Conservation (phyloP, 2,888 invertebrate species). For the Syritta pipiens region DNA sequence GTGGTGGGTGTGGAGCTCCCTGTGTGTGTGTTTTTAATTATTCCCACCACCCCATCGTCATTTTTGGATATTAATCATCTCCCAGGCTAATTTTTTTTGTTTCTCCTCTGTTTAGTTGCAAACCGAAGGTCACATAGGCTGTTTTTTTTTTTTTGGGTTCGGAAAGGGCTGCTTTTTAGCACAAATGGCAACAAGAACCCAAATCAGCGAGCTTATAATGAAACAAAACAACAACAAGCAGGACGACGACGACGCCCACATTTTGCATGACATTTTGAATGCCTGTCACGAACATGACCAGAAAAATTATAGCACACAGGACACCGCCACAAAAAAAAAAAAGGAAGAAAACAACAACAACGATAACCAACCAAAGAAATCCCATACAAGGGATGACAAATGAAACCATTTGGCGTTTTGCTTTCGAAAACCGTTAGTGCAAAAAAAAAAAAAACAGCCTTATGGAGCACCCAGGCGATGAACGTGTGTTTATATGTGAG, state of each 20-base stretch:
- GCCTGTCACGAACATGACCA: slow-evolving; percentile 67
- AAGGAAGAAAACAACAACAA: too few relatives aligned
- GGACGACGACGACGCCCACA: slow-evolving; percentile 42
- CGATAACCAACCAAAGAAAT: slow-evolving; percentile 46
- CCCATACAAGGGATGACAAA: slow-evolving; percentile 50
- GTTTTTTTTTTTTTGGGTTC: not conserved
- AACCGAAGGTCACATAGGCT: slow-evolving; percentile 3
- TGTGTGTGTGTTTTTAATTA: slow-evolving; percentile 15
- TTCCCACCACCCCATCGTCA: slow-evolving; percentile 16
- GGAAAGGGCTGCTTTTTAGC: not conserved
- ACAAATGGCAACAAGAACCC: not conserved
- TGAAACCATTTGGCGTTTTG: slow-evolving; percentile 47
- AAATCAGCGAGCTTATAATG: slow-evolving; percentile 52
- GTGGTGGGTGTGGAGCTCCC: slow-evolving; percentile 1
- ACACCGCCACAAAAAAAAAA: slow-evolving; percentile 9
- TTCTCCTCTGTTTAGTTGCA: not conserved
- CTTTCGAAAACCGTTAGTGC: not conserved
- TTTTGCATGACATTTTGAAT: slow-evolving; percentile 67
- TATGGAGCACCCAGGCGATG: not conserved
- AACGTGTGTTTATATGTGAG: not conserved
- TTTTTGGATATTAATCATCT: slow-evolving; percentile 40
- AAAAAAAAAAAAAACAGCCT: not conserved
- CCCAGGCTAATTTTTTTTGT: not conserved
- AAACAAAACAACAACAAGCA: slow-evolving; percentile 41
- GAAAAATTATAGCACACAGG: slow-evolving; percentile 48